Percentiles rank a stretch among this genome's conserved stretches.
These are phyloP conservation scores for Eurosta solidaginis DNA, from an alignment of 1,140 invertebrate genomes.

Conservation along the genomic window DNA sequence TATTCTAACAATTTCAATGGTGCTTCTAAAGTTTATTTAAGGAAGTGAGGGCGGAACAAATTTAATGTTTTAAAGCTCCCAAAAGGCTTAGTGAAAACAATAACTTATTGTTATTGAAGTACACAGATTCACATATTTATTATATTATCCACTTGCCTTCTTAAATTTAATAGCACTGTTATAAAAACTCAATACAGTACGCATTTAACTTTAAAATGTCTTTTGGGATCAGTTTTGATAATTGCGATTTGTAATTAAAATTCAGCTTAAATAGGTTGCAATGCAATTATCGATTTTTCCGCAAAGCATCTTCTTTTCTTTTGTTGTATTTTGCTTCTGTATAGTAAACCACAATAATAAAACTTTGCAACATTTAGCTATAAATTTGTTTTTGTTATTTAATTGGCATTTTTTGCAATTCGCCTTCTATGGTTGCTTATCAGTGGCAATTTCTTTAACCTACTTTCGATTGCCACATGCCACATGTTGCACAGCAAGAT, in stretches of 20 bases:
- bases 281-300: background rate
- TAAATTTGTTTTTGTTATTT: background rate
- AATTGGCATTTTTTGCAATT: background rate
- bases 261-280: background rate
- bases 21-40: too few relatives aligned
- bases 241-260: background rate
- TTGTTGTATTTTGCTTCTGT: background rate
- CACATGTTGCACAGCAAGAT: background rate
- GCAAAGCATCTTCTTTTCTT: background rate
- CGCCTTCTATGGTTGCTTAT: background rate
- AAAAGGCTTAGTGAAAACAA: too few relatives aligned
- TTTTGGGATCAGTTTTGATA: background rate
- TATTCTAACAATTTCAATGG: too few relatives aligned
- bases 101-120: too few relatives aligned
- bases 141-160: too few relatives aligned
- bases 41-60: too few relatives aligned
- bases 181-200: too few relatives aligned
- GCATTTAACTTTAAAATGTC: background rate
- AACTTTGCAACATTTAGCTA: background rate
- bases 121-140: too few relatives aligned
- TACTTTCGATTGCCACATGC: conserved; percentile 1
- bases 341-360: background rate
- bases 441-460: background rate
- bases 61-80: too few relatives aligned
- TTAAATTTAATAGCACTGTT: too few relatives aligned